Conservation (phyloP, 2,888 invertebrate species). For the Horisme vitalbata region DNA sequence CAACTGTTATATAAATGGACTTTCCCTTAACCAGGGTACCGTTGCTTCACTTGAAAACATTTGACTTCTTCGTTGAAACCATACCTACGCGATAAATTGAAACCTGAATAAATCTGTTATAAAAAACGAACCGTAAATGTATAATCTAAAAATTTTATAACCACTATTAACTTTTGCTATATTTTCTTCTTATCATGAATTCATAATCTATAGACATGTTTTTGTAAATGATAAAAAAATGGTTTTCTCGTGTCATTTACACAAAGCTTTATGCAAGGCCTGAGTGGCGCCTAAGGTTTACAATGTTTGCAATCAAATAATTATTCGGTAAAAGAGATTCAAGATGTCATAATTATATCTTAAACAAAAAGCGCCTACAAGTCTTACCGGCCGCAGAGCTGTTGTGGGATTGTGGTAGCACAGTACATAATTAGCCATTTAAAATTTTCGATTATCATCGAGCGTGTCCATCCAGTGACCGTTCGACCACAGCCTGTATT, state of each 20-base stretch:
- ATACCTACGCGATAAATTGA: constrained; percentile 4
- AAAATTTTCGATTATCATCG: constrained; percentile 69
- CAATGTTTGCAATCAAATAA: constrained; percentile 3
- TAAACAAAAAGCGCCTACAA: too few species aligned
- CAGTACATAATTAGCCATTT: constrained; percentile 66
- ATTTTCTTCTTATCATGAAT: too few species aligned
- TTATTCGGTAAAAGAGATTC: constrained; percentile 7
- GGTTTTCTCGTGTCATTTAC: constrained; percentile 45
- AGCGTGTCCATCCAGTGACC: constrained; percentile 52
- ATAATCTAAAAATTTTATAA: too few species aligned
- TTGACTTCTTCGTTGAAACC: constrained; percentile 24
- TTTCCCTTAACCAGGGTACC: constrained; percentile 52
- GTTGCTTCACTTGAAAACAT: constrained; percentile 21
- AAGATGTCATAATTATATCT: too few species aligned
- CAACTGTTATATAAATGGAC: constrained; percentile 67
- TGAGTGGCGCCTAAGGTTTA: constrained; percentile 37
- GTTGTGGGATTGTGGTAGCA: constrained; percentile 42
- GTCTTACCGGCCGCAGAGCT: constrained; percentile 36
- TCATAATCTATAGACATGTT: too few species aligned
- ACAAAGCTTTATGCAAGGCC: constrained; percentile 42
- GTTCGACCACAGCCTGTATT: constrained; percentile 42
- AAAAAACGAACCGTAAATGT: too few species aligned
- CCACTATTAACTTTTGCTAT: too few species aligned
- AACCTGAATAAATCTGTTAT: constrained; percentile 1
- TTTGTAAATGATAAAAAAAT: constrained; percentile 50